Conservation (phyloP, 1,140 invertebrate species). For the Drosophila varians region DNA sequence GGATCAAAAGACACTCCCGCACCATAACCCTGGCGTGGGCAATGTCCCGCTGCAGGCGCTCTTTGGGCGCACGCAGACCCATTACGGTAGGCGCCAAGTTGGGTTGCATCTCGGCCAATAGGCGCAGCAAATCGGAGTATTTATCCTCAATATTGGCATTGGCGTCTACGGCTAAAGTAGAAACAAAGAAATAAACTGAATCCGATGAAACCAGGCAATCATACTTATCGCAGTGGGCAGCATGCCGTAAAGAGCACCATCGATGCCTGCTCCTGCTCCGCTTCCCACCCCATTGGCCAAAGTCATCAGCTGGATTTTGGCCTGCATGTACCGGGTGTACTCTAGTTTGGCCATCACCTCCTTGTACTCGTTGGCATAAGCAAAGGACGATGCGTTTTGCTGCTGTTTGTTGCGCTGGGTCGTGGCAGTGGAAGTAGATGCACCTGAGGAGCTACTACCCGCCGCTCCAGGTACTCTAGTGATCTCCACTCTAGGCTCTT, state of each 20-base stretch:
- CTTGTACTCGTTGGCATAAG: constrained; percentile 60
- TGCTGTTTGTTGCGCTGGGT: constrained; percentile 22
- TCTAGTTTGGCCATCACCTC: constrained; percentile 66
- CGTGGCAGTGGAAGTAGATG: not conserved
- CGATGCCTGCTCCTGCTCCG: not conserved
- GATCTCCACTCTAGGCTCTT: constrained; percentile 51
- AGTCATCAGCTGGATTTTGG: constrained; percentile 54
- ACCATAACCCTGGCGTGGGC: constrained; percentile 55
- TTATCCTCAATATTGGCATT: constrained; percentile 42
- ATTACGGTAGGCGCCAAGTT: constrained; percentile 39
- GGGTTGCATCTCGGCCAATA: constrained; percentile 33
- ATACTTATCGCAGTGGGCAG: constrained; percentile 20
- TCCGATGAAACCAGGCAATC: not conserved
- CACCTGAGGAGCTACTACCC: not conserved
- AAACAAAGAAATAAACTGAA: not conserved
- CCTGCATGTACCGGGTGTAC: constrained; percentile 60
- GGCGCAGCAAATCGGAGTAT: constrained; percentile 36
- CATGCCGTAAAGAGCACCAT: not conserved
- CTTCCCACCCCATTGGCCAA: constrained; percentile 2
- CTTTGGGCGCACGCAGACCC: constrained; percentile 53
- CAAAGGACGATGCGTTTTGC: constrained; percentile 16
- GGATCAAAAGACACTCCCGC: constrained; percentile 39
- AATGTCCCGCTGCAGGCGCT: constrained; percentile 60
- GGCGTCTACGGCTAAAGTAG: constrained; percentile 22
- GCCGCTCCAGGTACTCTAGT: constrained; percentile 14